phyloP scores from a whole-genome alignment of 2,888 invertebrate species.

The Chalcis sispes region DNA sequence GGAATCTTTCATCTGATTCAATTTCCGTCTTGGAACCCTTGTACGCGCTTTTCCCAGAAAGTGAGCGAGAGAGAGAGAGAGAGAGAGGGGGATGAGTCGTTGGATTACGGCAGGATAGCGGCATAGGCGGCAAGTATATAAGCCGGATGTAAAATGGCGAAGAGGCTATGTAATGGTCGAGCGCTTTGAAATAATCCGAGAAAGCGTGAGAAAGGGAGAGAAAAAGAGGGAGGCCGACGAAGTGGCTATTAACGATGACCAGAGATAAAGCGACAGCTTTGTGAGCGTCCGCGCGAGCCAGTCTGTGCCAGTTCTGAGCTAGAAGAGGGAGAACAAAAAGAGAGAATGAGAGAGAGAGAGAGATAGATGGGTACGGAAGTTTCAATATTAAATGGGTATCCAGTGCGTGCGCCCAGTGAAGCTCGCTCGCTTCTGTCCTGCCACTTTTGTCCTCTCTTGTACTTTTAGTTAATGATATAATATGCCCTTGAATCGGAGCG shows the following conservation, averaged over 20 bases:
- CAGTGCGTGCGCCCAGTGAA: too few species aligned
- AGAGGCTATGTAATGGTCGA: slow-evolving; percentile 27
- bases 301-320: neutral
- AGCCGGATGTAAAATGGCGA: slow-evolving; percentile 41
- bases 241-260: slow-evolving; percentile 47
- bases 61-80: neutral
- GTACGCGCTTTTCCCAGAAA: neutral
- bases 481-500: too few species aligned
- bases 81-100: neutral
- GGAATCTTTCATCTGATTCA: slow-evolving; percentile 54
- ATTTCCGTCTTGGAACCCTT: slow-evolving; percentile 42
- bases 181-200: slow-evolving; percentile 32
- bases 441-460: neutral
- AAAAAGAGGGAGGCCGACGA: slow-evolving; percentile 9
- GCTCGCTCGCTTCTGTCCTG: neutral
- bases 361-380: neutral
- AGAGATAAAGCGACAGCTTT: slow-evolving; percentile 47
- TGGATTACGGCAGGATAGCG: too few species aligned
- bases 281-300: neutral
- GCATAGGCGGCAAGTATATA: slow-evolving; percentile 3
- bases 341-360: too few species aligned
- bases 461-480: slow-evolving; percentile 13
- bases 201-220: neutral
- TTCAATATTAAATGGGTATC: slow-evolving; percentile 43
- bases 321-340: too few species aligned